phyloP scores from a whole-genome alignment of 2,888 invertebrate genomes.

The Cerastis leucographa region DNA sequence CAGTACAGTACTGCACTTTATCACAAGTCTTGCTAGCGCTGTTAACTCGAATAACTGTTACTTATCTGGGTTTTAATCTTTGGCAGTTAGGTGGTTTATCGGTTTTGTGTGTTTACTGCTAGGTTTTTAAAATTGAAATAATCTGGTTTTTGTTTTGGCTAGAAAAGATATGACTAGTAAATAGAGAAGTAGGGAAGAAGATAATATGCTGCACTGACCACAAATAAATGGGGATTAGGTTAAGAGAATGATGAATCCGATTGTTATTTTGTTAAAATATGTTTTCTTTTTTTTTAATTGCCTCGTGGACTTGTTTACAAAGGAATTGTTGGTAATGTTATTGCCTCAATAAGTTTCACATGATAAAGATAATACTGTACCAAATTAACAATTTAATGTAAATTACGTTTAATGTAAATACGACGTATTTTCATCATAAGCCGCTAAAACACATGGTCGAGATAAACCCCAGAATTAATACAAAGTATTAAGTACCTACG shows the following conservation, averaged over 20 bases:
- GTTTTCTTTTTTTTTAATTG: too few relatives aligned
- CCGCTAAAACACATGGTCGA: constrained; percentile 25
- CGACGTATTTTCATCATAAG: constrained; percentile 21
- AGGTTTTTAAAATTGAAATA: constrained; percentile 7
- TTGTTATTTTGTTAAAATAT: background rate
- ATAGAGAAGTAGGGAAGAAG: background rate
- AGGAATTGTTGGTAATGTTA: background rate
- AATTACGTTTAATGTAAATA: too few relatives aligned
- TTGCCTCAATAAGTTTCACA: background rate
- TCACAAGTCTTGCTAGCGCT: constrained; percentile 21
- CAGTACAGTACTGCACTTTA: constrained; percentile 51
- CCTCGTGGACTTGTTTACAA: background rate
- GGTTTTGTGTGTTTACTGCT: background rate
- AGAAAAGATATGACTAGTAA: background rate
- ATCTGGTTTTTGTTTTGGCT: background rate
- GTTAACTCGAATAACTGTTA: constrained; percentile 48
- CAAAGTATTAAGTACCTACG: constrained; percentile 29
- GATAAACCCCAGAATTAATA: constrained; percentile 29
- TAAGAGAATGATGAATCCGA: background rate
- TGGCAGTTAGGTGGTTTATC: constrained; percentile 29
- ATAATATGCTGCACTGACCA: background rate
- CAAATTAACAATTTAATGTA: constrained; percentile 20
- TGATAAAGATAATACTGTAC: constrained; percentile 1
- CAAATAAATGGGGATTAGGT: background rate
- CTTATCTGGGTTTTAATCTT: constrained; percentile 29